These are phyloP conservation scores for Polietes domitor DNA, from an alignment of 2,888 invertebrate genomes.

Conservation along the genomic window DNA sequence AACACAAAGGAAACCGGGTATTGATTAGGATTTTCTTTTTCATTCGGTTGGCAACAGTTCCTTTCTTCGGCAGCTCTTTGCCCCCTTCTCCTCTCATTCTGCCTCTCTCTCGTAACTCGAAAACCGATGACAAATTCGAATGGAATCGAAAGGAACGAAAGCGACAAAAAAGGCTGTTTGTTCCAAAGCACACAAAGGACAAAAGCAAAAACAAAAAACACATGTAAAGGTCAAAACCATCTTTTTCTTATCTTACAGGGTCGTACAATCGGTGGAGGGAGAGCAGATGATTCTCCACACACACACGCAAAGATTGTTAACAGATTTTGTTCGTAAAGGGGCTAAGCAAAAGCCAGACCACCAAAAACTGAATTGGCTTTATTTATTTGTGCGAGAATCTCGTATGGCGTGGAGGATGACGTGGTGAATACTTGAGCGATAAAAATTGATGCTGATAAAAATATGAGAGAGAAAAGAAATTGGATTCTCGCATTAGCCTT, in stretches of 20 bases:
- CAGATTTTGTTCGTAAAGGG: slow-evolving; percentile 10
- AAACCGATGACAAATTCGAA: slow-evolving; percentile 47
- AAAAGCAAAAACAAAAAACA: slow-evolving; percentile 29
- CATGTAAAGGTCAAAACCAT: slow-evolving; percentile 44
- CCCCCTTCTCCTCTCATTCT: slow-evolving; percentile 3
- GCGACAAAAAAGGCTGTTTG: slow-evolving; percentile 29
- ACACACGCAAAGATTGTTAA: not conserved
- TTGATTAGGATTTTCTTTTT: slow-evolving; percentile 38
- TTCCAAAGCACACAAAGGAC: not conserved
- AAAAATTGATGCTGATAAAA: too few species aligned
- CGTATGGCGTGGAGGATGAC: too few species aligned
- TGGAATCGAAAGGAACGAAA: slow-evolving; percentile 18
- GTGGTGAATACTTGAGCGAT: too few species aligned
- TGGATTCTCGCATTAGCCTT: too few species aligned
- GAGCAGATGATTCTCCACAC: not conserved
- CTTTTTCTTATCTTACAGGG: not conserved
- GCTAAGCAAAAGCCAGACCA: not conserved
- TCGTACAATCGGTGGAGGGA: not conserved
- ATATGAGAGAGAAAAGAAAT: too few species aligned
- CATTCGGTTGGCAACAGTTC: slow-evolving; percentile 51
- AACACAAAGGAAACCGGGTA: slow-evolving; percentile 21
- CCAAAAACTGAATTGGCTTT: not conserved
- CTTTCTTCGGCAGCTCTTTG: too few species aligned
- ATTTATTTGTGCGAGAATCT: too few species aligned
- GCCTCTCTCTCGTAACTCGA: slow-evolving; percentile 10